Evolutionary conservation across 2,113 vertebrate genomes (phyloP), one percentile per base, ranked within the genome.

Genomic region (Hypocryptadius cinnamomeus): DNA sequence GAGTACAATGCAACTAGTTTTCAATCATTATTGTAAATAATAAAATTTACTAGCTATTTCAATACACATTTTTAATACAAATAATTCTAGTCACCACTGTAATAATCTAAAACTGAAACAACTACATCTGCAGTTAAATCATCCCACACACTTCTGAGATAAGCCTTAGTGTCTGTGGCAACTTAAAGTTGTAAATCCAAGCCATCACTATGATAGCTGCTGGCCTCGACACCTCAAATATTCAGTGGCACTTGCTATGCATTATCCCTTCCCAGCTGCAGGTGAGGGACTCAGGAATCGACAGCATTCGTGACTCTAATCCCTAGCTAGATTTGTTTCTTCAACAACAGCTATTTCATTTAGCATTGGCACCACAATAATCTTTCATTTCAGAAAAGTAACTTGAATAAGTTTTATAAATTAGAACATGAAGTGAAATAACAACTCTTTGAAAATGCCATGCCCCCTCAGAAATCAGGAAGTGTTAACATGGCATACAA

Each of bases 141-240:
- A 63, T 17, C 22, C 31, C 15, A 48, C 33, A 9, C 24, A 45
- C 44, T 8, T 74, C 42, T 42, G 59, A 77, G 13, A 28, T 24
- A 53, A 83, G 40, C 53, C 39, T 70, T 22, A 15, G n/a, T 4
- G 7, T 27, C 51, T 48, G 33, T 30, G n/a, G 24, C 5, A 4
- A n/a, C 42, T 18, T 0, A 0, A 22, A 78, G 13, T 11, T 84
- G 25, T 45, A 31, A 54, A 66, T 50, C 5, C 10, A 2, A 35
- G 22, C 45, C 53, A 9, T 28, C 18, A 35, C 18, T n/a, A 3
- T 0, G 19, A 57, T 0, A 66, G 25, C 45, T 73, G 5, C 37
- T n/a, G 63, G 27, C 39, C 68, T 54, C 2, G 5, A 16, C 4
- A 42, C 13, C 48, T 50, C 35, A 37, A 53, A 42, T 25, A 51